These are phyloP conservation scores for Thunnus thynnus DNA, from an alignment of 2,113 vertebrate species.

Conservation along the genomic window DNA sequence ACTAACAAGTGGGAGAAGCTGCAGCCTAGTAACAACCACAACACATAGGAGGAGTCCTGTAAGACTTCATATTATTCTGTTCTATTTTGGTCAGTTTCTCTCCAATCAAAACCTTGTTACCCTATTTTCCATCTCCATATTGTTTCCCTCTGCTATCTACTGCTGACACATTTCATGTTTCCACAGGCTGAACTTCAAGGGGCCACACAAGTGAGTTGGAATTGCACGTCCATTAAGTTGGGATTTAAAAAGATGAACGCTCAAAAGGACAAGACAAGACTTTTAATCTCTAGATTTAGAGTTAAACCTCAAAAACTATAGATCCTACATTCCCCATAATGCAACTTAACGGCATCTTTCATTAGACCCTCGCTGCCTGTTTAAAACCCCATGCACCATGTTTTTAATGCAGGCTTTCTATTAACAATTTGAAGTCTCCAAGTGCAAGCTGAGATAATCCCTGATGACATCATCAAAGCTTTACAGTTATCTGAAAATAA, in stretches of 20 bases:
- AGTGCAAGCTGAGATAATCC: not conserved
- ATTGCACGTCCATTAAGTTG: too few relatives aligned
- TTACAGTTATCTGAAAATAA: not conserved
- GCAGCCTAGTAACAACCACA: not conserved
- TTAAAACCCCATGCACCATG: too few relatives aligned
- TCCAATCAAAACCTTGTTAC: not conserved
- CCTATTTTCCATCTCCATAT: not conserved
- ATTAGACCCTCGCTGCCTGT: too few relatives aligned
- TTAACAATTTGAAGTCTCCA: not conserved
- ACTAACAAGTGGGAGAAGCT: not conserved
- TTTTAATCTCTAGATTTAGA: too few relatives aligned
- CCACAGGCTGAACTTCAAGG: not conserved
- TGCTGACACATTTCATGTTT: not conserved
- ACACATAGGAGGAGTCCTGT: not conserved
- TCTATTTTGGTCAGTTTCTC: conserved; percentile 4
- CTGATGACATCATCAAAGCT: not conserved
- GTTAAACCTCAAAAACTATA: not conserved
- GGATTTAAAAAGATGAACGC: too few relatives aligned
- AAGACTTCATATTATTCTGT: not conserved
- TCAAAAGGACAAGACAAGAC: too few relatives aligned
- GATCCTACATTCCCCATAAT: not conserved
- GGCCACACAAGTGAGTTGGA: too few relatives aligned
- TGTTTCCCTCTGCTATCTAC: not conserved
- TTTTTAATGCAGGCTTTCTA: too few relatives aligned
- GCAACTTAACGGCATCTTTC: too few relatives aligned